Percentiles rank a stretch among this genome's conserved stretches.
Conservation (phyloP, 2,797 vertebrate species). For the Harpagifer antarcticus region DNA sequence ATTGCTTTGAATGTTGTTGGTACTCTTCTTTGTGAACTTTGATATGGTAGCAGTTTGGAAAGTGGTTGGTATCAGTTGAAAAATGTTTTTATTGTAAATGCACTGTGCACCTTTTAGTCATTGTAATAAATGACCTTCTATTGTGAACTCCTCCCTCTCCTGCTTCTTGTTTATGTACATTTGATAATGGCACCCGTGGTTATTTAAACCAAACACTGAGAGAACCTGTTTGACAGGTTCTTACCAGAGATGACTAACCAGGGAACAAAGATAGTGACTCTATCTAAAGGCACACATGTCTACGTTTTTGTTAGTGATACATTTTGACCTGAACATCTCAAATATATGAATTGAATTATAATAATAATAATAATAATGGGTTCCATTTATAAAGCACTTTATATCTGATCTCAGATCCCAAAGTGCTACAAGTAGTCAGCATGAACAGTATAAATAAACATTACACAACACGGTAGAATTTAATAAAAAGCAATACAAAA, state of each 20-base stretch:
- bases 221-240: constrained; percentile 70
- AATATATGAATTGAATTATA: background rate
- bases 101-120: constrained; percentile 1
- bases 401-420: too few relatives aligned
- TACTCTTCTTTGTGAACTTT: background rate
- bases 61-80: background rate
- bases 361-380: too few relatives aligned
- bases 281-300: too few relatives aligned
- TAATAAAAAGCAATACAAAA: too few relatives aligned
- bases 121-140: constrained; percentile 17
- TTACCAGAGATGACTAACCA: constrained; percentile 6
- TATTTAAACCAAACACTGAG: constrained; percentile 18
- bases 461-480: too few relatives aligned
- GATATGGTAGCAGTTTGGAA: background rate
- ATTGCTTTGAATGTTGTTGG: background rate
- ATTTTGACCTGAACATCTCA: background rate
- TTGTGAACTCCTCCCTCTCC: background rate
- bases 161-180: constrained; percentile 7
- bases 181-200: constrained; percentile 15
- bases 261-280: constrained; percentile 32
- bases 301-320: too few relatives aligned
- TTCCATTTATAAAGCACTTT: too few relatives aligned
- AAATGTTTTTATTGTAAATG: background rate
- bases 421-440: too few relatives aligned
- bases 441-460: too few relatives aligned